Base-by-base conservation (phyloP, 2,113 vertebrate species). In the Suricata suricatta region DNA sequence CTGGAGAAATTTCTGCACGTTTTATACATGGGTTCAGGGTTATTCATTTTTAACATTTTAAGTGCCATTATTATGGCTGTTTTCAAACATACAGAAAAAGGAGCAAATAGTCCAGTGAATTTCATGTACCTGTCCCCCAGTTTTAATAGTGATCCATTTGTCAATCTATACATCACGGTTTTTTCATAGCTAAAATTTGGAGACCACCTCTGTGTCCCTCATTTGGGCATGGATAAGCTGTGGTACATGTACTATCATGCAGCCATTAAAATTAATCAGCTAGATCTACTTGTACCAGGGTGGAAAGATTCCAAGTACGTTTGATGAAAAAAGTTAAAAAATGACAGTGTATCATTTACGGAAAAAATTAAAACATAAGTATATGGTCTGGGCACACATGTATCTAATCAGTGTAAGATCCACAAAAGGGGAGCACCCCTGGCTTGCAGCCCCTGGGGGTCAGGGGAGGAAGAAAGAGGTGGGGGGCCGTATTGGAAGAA, bases 321-420 rank as follows among this genome's bases (percentile, higher is more conserved):
- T 95, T 57, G 54, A 19, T 72, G 47, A 25, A 81, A 89, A 83
- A 88, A 83, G 25, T 33, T 95, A 64, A 80, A 81, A 90, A 87
- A 33, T 74, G 64, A 17, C 17, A 44, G 10, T n/a, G 2, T 84
- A 27, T 79, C 16, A 60, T 90, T 76, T 84, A 69, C 38, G 27
- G 83, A 38, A 64, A 64, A 90, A 57, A 38, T 72, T 33, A 25
- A 60, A 74, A 69, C 74, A 38, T 7, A 79, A 35, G 25, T 23
- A 11, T 35, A 15, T 50, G n/a, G 15, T 38, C 21, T 25, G 17
- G 11, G 17, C 44, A 9, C 50, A 52, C 2, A 3, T 25, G 1
- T 66, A 5, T 38, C 71, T 44, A 29, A 38, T 15, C 60, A n/a
- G 15, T 54, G 44, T 86, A 6, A 66, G 29, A 8, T 29, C 35